Base-by-base conservation (phyloP, 2,888 invertebrate genomes). In the Drosophila vallismaia region DNA sequence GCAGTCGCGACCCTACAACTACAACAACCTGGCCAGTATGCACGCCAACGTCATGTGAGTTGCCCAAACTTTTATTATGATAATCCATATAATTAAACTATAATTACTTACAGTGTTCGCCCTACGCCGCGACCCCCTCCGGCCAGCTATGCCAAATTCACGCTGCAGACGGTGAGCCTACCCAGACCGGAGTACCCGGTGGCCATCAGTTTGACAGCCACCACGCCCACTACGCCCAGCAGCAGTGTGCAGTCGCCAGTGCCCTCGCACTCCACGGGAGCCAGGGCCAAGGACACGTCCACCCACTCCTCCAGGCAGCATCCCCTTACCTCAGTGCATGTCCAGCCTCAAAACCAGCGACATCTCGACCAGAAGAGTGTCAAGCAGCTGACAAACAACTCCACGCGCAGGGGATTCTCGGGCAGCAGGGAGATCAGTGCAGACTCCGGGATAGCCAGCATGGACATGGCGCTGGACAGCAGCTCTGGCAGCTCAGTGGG, bases 111-210 rank as follows among this genome's bases (percentile, higher is more conserved):
- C 89, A 92, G 76, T 82, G 92, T 74, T 62, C 92, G 82, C 71
- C 91, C 82, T 88, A 93, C 88, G 74, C 90, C 91, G 66, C 86
- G 84, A 3, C 81, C 88, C 71, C 79, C 67, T 46, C 93, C 90
- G 90, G 92, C 80, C 90, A 93, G 92, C 64, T 89, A 86, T 53
- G 89, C 91, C 54, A 95, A 94, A 90, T 95, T 93, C 76, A 94
- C 94, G 3, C 89, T 95, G 54, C 95, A 95, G 78, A 94, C 95
- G 31, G 95, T 94, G 60, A 95, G 95, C 86, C 92, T 96, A 76
- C 96, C 96, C 0, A 92, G 94, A 67, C 96, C 96, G 0, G 96
- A 96, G 91, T 95, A 94, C 84, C 94, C 95, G 19, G 92, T 93
- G 42, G 90, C 92, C 73, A 91, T 92, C 31, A 91, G 92, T 75